phyloP scores from a whole-genome alignment of 2,797 vertebrate genomes.

The Fistularia tabacaria region DNA sequence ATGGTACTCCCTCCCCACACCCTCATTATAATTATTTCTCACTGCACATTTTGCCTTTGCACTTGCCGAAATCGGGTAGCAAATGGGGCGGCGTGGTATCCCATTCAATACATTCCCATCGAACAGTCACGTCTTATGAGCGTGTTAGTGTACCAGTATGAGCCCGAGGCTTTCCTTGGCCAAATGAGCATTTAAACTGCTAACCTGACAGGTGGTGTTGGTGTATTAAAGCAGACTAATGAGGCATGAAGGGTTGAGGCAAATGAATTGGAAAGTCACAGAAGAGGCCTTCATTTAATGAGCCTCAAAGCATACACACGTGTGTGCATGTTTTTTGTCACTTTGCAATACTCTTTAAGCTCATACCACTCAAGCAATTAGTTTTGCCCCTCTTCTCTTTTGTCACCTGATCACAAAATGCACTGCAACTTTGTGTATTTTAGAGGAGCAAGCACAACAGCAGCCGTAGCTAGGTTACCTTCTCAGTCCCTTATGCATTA shows the following conservation, averaged over 20 bases:
- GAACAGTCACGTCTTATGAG: background rate
- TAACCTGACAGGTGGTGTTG: conserved; percentile 37
- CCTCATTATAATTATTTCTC: background rate
- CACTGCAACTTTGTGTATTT: too few relatives aligned
- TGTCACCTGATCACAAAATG: too few relatives aligned
- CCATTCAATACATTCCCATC: conserved; percentile 7
- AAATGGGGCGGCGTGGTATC: too few relatives aligned
- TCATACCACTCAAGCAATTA: too few relatives aligned
- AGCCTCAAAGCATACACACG: conserved; percentile 15
- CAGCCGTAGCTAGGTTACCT: too few relatives aligned
- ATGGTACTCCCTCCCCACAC: conserved; percentile 2
- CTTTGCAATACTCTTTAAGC: too few relatives aligned
- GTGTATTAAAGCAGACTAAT: conserved; percentile 29
- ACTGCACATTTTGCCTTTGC: conserved; percentile 11
- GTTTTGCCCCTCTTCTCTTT: too few relatives aligned
- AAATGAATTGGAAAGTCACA: conserved; percentile 42
- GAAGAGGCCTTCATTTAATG: conserved; percentile 52
- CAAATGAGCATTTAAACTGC: conserved; percentile 24
- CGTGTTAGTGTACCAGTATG: background rate
- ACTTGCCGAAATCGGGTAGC: background rate
- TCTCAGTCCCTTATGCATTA: too few relatives aligned
- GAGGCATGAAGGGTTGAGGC: conserved; percentile 49
- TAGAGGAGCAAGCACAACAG: too few relatives aligned
- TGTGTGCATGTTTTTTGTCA: too few relatives aligned
- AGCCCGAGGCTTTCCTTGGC: too few relatives aligned